Evolutionary conservation across 2,797 vertebrate genomes (phyloP).

Genomic region (Phaenicophaeus curvirostris): DNA sequence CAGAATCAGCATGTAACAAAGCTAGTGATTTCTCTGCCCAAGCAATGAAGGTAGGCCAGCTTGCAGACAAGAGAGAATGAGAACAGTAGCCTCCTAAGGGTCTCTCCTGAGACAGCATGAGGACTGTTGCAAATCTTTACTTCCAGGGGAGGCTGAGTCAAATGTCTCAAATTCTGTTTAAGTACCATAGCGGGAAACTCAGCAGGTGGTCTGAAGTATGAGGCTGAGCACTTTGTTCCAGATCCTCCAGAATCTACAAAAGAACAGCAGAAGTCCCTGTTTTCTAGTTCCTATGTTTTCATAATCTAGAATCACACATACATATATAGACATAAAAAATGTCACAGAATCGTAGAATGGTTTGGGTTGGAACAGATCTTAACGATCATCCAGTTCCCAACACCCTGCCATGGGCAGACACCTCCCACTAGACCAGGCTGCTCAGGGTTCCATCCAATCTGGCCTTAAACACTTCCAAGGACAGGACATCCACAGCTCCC

Average conservation of each 20-base stretch:
- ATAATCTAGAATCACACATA: background rate
- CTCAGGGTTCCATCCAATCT: too few species aligned
- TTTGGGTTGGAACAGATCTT: too few species aligned
- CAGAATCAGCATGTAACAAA: background rate
- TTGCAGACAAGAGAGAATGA: accelerated
- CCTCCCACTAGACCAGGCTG: too few species aligned
- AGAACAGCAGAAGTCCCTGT: background rate
- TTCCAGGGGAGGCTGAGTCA: background rate
- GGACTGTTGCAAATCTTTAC: background rate
- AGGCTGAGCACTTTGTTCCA: background rate
- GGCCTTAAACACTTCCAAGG: too few species aligned
- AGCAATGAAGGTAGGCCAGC: background rate
- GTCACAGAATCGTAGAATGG: too few species aligned
- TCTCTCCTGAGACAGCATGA: background rate
- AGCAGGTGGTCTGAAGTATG: background rate
- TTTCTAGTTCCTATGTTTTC: background rate
- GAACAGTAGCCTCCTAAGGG: accelerated
- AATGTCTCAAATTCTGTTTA: background rate
- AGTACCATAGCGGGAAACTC: background rate
- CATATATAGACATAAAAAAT: too few species aligned
- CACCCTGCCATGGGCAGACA: too few species aligned
- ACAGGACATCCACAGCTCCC: too few species aligned
- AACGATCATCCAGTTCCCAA: too few species aligned
- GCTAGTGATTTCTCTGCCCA: background rate
- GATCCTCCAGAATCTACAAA: background rate